phyloP scores from a whole-genome alignment of 1,140 invertebrate genomes.

The Saxidomus purpurata region DNA sequence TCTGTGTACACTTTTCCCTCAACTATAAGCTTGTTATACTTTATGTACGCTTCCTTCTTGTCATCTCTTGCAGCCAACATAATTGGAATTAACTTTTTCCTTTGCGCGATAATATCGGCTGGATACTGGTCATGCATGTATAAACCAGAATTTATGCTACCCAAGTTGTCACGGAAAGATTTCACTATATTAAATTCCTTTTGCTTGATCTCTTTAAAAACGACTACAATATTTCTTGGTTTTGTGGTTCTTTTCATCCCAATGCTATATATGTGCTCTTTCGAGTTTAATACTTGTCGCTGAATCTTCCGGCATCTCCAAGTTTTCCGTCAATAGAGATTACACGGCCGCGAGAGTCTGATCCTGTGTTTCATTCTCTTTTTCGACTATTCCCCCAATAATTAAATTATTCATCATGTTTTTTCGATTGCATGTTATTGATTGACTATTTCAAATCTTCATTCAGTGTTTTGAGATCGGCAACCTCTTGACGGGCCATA shows the following conservation, averaged over 20 bases:
- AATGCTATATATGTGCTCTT: background rate
- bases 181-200: no score
- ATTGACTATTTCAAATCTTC: background rate
- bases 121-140: no score
- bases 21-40: no score
- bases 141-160: no score
- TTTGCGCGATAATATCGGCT: no score
- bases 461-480: background rate
- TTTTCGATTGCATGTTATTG: background rate
- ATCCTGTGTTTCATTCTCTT: background rate
- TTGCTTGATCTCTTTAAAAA: background rate
- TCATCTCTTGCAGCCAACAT: no score
- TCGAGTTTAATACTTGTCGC: background rate
- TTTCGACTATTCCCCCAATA: background rate
- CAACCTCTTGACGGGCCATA: background rate
- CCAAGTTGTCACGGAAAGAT: no score
- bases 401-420: conserved; percentile 16
- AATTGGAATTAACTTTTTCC: no score
- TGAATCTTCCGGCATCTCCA: background rate
- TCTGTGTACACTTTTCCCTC: no score
- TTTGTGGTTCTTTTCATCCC: no score
- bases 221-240: background rate
- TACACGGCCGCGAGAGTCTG: background rate
- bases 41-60: no score
- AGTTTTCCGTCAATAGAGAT: background rate